Evolutionary conservation across 1,140 invertebrate genomes (phyloP).

Genomic region (Coelopa frigida): DNA sequence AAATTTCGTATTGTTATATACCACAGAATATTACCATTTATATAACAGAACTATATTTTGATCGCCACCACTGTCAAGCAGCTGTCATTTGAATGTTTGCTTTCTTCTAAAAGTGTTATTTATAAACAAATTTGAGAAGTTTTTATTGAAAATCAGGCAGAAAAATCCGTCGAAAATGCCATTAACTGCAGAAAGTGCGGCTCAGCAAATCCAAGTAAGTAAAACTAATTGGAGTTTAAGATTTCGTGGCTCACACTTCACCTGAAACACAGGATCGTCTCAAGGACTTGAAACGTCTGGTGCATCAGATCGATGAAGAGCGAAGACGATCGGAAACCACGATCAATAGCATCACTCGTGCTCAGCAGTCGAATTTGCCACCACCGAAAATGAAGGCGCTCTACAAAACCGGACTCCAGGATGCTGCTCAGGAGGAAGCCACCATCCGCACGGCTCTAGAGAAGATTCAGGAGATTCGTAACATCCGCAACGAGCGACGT

Average conservation of each 20-base stretch:
- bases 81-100: not conserved
- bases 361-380: conserved; percentile 69
- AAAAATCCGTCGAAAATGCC: conserved; percentile 56
- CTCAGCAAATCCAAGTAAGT: conserved; percentile 49
- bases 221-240: not conserved
- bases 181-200: conserved; percentile 66
- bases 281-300: conserved; percentile 64
- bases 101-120: not conserved
- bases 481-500: conserved; percentile 78
- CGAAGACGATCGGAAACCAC: conserved; percentile 69
- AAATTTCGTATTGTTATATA: too few relatives aligned
- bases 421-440: conserved; percentile 79
- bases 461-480: conserved; percentile 85
- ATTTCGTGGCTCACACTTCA: not conserved
- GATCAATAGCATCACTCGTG: conserved; percentile 68
- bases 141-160: not conserved
- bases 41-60: too few relatives aligned
- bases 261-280: conserved; percentile 58
- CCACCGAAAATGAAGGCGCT: conserved; percentile 72
- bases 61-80: not conserved
- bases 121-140: not conserved
- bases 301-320: conserved; percentile 76
- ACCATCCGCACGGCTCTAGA: conserved; percentile 71
- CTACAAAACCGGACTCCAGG: conserved; percentile 71
- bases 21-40: too few relatives aligned